Conservation (phyloP, 2,797 vertebrate species). For the Heliangelus exortis region DNA sequence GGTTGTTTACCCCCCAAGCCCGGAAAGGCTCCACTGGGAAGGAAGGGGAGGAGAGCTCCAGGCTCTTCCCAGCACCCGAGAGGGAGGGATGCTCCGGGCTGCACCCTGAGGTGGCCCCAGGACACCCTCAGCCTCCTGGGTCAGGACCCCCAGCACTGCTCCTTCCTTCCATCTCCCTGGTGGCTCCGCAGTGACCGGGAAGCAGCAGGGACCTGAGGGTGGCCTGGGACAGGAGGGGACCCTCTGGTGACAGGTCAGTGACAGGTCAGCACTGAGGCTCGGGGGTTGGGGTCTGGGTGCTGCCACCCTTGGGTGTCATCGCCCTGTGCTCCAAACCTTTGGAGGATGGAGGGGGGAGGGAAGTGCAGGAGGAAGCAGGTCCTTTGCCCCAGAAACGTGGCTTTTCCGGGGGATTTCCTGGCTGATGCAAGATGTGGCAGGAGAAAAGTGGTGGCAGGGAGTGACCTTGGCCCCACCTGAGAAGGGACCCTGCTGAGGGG, state of each 20-base stretch:
- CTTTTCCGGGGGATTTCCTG: slow-evolving; percentile 66
- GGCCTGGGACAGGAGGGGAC: neutral
- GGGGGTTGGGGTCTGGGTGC: neutral
- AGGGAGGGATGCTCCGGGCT: neutral
- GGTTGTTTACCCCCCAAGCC: slow-evolving; percentile 11
- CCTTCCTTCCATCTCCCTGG: neutral
- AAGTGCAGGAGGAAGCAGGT: neutral
- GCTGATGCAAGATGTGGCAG: neutral
- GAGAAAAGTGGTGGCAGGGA: neutral
- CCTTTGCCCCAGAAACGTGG: neutral
- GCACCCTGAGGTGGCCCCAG: rapidly evolving
- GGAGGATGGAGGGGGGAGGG: rapidly evolving
- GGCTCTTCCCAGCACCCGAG: neutral
- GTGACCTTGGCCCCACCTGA: no score
- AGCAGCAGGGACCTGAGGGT: neutral
- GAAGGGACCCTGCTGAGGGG: no score
- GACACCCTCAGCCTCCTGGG: neutral
- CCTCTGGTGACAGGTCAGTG: neutral
- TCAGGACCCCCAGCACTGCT: rapidly evolving
- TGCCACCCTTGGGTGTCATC: neutral
- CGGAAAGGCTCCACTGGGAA: neutral
- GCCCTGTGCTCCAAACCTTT: neutral
- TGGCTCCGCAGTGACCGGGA: neutral
- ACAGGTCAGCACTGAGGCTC: neutral
- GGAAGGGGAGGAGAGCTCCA: slow-evolving; percentile 15